Base-by-base conservation (phyloP, 2,797 vertebrate genomes). In the Karalla daura region DNA sequence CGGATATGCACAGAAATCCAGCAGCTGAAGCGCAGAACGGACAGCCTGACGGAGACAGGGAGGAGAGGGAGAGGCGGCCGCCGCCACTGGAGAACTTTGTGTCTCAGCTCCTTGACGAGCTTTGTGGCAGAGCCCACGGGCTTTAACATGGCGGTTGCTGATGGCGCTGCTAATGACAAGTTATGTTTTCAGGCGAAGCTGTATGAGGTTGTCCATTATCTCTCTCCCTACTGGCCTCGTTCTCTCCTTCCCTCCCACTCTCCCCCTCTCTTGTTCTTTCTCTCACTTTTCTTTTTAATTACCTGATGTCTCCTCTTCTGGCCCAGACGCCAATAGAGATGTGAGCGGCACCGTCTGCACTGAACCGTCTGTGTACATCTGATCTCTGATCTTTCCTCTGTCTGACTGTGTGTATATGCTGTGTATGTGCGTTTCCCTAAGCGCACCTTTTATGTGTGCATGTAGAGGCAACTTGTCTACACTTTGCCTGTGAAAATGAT, bases 251-350 rank as follows among this genome's bases (percentile, higher is more conserved):
- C 66, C 74, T 64, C 72, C 66, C 58, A 61, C 74, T 69, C 68
- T 9, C 43, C 56, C 61, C 44, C 56, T 55, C 70, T 63, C 65
- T 41, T 58, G 71, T 71, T 83, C 80, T 76, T 78, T 81, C 78
- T 81, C 78, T 85, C 84, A 76, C 74, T 88, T 82, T 87, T 80
- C 83, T 83, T 89, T 92, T 91, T 93, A 91, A 92, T 93, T 91
- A 92, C 88, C 84, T 88, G 84, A 89, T 86, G 85, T 92, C 85
- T 93, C 83, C 81, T 85, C 79, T 83, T 80, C 59, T 83, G 81
- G 83, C 81, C 80, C 81, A 86, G 83, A 86, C 79, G 80, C 84
- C 86, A 84, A 84, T 84, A 86, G 81, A 88, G 86, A 91, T 84
- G 83, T 86, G 66, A 83, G 74, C 72, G 64, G 74, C 78, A 81